These are phyloP conservation scores for Nezara viridula DNA, from an alignment of 2,888 invertebrate genomes.

Conservation along the genomic window DNA sequence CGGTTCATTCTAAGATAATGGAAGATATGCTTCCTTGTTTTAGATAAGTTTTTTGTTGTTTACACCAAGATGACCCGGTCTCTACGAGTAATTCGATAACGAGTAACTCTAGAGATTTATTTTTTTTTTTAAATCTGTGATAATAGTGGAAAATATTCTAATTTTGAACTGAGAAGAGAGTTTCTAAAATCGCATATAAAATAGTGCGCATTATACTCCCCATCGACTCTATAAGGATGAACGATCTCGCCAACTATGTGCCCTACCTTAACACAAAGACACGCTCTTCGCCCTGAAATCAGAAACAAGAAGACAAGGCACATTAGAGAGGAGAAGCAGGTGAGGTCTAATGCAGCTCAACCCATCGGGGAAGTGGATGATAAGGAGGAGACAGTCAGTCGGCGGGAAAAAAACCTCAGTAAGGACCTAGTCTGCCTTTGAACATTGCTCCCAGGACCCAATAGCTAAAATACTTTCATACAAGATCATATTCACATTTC, in stretches of 20 bases:
- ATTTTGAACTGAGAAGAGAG: too few species aligned
- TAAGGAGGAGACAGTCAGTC: constrained; percentile 15
- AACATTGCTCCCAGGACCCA: not conserved
- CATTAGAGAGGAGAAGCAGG: not conserved
- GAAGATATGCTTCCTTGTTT: too few species aligned
- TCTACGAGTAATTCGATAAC: too few species aligned
- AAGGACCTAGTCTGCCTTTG: not conserved
- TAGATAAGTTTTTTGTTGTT: too few species aligned
- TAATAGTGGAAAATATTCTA: too few species aligned
- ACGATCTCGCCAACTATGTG: not conserved
- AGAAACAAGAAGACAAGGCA: not conserved
- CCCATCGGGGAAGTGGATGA: not conserved
- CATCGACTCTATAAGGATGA: not conserved
- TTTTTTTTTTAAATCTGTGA: too few species aligned
- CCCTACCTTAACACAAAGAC: not conserved
- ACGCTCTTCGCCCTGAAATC: not conserved
- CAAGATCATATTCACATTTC: not conserved
- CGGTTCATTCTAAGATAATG: too few species aligned
- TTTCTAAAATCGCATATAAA: too few species aligned
- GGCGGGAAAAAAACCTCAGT: not conserved
- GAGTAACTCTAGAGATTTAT: too few species aligned
- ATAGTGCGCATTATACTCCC: too few species aligned
- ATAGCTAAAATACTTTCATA: not conserved
- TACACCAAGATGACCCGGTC: too few species aligned
- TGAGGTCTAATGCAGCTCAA: constrained; percentile 17